phyloP scores from a whole-genome alignment of 64 coral and sea anemone genomes.

The Stylophora pistillata region DNA sequence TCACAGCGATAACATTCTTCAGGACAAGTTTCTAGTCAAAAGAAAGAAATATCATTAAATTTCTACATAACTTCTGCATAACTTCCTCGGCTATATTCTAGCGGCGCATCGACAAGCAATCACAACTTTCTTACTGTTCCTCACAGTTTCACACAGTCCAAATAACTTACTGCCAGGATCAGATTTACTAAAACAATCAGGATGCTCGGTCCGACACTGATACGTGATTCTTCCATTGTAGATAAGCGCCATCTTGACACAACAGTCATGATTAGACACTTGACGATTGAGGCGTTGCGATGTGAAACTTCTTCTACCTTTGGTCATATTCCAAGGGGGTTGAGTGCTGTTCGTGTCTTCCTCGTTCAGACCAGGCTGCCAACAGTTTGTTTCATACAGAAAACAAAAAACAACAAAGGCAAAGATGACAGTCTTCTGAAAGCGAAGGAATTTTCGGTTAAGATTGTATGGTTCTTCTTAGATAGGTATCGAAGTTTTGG shows the following conservation, averaged over 20 bases:
- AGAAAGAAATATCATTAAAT: too few relatives aligned
- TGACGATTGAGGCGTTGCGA: not conserved
- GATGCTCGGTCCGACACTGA: not conserved
- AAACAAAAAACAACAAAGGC: not conserved
- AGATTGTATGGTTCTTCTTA: too few relatives aligned
- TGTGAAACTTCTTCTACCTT: not conserved
- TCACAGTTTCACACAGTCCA: not conserved
- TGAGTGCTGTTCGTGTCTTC: not conserved
- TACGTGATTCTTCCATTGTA: not conserved
- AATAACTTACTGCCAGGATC: not conserved
- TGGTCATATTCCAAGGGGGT: not conserved
- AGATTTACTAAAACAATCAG: not conserved
- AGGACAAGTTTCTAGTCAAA: too few relatives aligned
- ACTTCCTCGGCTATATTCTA: not conserved
- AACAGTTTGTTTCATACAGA: not conserved
- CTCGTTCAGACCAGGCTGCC: too few relatives aligned
- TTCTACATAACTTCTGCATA: too few relatives aligned
- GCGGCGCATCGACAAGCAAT: slow-evolving; percentile 1
- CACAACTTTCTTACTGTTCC: not conserved
- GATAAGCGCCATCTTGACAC: not conserved
- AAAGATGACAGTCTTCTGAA: not conserved
- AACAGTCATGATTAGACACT: not conserved
- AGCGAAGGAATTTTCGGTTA: not conserved
- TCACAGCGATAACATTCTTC: too few relatives aligned
- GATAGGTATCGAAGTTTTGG: not conserved